A percentile compares a stretch with the other conserved stretches of the same genome.
These are phyloP conservation scores for Polydrusus cervinus DNA, from an alignment of 2,888 invertebrate species.

Conservation along the genomic window DNA sequence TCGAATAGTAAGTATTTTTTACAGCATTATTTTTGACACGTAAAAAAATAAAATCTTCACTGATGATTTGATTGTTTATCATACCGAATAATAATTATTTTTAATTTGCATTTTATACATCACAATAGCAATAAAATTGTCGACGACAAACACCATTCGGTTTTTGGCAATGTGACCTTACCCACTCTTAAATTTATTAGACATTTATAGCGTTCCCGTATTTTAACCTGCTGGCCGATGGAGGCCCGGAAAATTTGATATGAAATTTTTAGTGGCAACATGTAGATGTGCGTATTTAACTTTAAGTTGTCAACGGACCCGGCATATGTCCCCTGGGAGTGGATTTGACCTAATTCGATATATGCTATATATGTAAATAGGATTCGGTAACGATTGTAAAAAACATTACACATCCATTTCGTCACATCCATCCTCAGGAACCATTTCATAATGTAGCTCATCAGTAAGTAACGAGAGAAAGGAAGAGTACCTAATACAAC, in stretches of 20 bases:
- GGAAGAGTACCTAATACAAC: too few species aligned
- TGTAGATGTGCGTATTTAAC: neutral
- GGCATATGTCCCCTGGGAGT: neutral
- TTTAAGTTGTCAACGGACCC: neutral
- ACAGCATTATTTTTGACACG: too few species aligned
- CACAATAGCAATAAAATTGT: neutral
- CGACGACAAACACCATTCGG: neutral
- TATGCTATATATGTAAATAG: too few species aligned
- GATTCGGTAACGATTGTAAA: too few species aligned
- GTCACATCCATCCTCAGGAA: too few species aligned
- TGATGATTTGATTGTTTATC: too few species aligned
- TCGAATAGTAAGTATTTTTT: conserved; percentile 93
- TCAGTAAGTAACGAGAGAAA: too few species aligned
- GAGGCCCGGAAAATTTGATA: neutral
- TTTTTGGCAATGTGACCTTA: neutral
- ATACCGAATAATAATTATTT: neutral
- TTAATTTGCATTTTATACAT: neutral
- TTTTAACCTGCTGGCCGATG: neutral
- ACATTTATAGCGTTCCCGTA: neutral
- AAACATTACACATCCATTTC: too few species aligned
- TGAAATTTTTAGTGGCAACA: neutral
- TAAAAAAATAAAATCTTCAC: too few species aligned
- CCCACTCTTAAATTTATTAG: neutral
- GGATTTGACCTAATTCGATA: neutral
- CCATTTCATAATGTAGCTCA: too few species aligned